These are phyloP conservation scores for Empis livida DNA, from an alignment of 2,888 invertebrate genomes.

Conservation along the genomic window DNA sequence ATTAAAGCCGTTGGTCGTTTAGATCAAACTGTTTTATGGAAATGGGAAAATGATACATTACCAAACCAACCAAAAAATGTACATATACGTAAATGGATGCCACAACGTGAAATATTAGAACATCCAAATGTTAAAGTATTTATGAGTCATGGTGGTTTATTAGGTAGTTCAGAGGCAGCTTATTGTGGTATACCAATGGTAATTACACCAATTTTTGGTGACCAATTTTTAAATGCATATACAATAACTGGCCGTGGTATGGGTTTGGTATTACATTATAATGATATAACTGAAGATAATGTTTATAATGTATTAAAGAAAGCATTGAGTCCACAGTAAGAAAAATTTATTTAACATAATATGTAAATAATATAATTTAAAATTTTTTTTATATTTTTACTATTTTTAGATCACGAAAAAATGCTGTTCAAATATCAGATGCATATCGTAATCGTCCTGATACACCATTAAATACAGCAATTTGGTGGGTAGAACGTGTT, in stretches of 20 bases:
- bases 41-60: conserved; percentile 46
- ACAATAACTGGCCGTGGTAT: conserved; percentile 39
- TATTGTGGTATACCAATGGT: conserved; percentile 50
- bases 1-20: conserved; percentile 41
- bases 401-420: conserved; percentile 20
- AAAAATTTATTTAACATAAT: neutral
- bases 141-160: conserved; percentile 56
- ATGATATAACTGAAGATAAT: conserved; percentile 35
- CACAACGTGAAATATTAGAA: conserved; percentile 56
- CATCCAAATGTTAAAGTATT: conserved; percentile 53
- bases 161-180: conserved; percentile 51
- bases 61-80: conserved; percentile 45
- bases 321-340: conserved; percentile 22
- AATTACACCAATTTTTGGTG: conserved; percentile 51
- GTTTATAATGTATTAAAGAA: conserved; percentile 37
- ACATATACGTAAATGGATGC: conserved; percentile 49
- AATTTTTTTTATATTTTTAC: neutral
- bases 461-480: conserved; percentile 43
- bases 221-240: conserved; percentile 45
- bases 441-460: conserved; percentile 43
- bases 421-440: conserved; percentile 38
- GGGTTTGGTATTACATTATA: conserved; percentile 39
- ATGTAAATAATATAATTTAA: neutral
- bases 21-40: conserved; percentile 48
- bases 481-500: conserved; percentile 56